Percentiles rank a stretch among this genome's conserved stretches.
Conservation (phyloP, 2,888 invertebrate species). For the Acanthococcus lagerstroemiae region DNA sequence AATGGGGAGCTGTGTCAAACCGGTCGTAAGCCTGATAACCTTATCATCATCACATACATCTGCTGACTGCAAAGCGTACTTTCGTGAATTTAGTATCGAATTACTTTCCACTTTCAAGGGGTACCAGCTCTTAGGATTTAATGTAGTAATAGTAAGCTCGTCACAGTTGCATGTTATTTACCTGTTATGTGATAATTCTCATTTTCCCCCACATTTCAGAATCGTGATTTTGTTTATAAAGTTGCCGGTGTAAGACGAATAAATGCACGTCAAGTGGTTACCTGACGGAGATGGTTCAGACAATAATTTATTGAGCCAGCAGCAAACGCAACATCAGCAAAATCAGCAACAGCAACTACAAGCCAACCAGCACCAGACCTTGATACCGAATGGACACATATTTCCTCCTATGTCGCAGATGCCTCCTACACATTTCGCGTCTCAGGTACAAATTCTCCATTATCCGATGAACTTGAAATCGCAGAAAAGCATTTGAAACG, state of each 20-base stretch:
- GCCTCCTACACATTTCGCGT: conserved; percentile 1
- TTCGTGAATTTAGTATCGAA: no score
- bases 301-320: conserved; percentile 5
- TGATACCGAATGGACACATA: conserved; percentile 11
- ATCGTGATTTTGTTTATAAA: background rate
- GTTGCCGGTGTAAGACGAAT: background rate
- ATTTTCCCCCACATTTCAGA: background rate
- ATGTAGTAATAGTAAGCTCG: no score
- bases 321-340: conserved; percentile 1
- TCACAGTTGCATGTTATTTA: no score
- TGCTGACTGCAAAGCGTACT: no score
- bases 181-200: no score
- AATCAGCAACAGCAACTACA: background rate
- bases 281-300: conserved; percentile 9
- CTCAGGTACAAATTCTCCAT: background rate
- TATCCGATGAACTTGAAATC: no score
- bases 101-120: no score
- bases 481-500: no score
- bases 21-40: no score
- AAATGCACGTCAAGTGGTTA: conserved; percentile 11
- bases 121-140: no score
- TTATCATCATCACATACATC: no score
- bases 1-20: no score
- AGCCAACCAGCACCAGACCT: conserved; percentile 2
- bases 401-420: conserved; percentile 8